phyloP scores from a whole-genome alignment of 2,888 invertebrate genomes.

The Holacanthella duospinosa region DNA sequence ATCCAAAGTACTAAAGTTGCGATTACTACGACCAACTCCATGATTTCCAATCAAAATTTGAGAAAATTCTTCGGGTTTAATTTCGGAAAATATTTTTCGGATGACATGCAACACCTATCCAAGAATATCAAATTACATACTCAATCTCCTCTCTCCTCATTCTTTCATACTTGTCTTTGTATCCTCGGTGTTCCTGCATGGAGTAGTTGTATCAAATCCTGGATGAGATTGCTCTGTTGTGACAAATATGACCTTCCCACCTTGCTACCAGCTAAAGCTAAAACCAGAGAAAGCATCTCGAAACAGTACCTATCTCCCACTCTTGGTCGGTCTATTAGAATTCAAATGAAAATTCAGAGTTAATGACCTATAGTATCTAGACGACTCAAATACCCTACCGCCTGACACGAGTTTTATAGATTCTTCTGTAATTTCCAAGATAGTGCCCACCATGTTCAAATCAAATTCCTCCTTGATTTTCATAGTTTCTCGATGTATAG shows the following conservation, averaged over 20 bases:
- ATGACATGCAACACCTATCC: constrained; percentile 77
- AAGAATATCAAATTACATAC: too few species aligned
- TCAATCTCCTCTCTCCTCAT: too few species aligned
- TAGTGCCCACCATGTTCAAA: constrained; percentile 40
- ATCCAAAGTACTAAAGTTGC: constrained; percentile 62
- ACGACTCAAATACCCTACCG: constrained; percentile 15
- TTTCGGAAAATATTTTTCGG: constrained; percentile 77
- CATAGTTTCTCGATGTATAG: constrained; percentile 77
- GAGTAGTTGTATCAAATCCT: constrained; percentile 71
- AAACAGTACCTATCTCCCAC: constrained; percentile 84
- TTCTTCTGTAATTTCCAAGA: constrained; percentile 26
- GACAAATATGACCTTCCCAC: constrained; percentile 83
- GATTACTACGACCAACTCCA: constrained; percentile 10
- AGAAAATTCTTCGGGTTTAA: constrained; percentile 71
- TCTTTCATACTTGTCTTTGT: constrained; percentile 76
- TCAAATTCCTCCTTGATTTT: constrained; percentile 89
- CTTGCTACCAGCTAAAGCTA: constrained; percentile 83
- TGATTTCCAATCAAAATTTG: constrained; percentile 49
- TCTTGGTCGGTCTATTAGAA: constrained; percentile 40
- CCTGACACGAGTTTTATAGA: constrained; percentile 26
- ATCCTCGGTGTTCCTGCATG: constrained; percentile 92
- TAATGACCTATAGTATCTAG: not conserved
- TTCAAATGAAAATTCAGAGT: not conserved
- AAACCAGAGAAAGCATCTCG: constrained; percentile 89
- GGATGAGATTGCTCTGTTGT: constrained; percentile 72